Conservation (phyloP, 2,113 vertebrate genomes). For the Carassius auratus region DNA sequence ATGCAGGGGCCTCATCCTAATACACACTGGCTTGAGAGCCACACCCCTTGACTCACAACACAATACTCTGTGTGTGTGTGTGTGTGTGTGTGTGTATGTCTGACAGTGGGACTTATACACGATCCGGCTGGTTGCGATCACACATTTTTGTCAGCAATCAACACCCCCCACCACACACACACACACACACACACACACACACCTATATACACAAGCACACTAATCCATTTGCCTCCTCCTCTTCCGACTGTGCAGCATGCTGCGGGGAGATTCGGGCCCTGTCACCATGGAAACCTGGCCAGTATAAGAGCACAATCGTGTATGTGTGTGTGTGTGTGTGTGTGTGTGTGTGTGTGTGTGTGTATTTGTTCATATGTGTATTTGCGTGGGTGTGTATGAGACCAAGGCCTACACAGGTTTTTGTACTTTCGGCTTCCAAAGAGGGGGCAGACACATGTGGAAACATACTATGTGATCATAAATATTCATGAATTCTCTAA, state of each 20-base stretch:
- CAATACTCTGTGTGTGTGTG: background rate
- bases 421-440: constrained; percentile 58
- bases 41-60: constrained; percentile 17
- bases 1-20: constrained; percentile 15
- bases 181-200: constrained; percentile 35
- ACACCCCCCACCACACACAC: constrained; percentile 7
- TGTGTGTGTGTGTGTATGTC: constrained; percentile 27
- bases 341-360: constrained; percentile 49
- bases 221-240: constrained; percentile 64
- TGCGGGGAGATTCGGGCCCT: constrained; percentile 72
- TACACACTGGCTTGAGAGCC: constrained; percentile 12
- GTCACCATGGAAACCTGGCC: constrained; percentile 79
- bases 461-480: constrained; percentile 47
- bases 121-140: constrained; percentile 38
- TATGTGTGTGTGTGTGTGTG: constrained; percentile 51
- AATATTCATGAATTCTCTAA: constrained; percentile 27
- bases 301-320: constrained; percentile 71
- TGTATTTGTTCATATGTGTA: constrained; percentile 56
- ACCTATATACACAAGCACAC: constrained; percentile 43
- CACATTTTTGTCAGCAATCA: constrained; percentile 28
- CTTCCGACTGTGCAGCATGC: constrained; percentile 69
- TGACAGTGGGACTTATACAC: constrained; percentile 16
- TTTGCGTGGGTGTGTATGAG: constrained; percentile 74
- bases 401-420: constrained; percentile 71
- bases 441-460: constrained; percentile 53